Conservation (phyloP, 2,797 vertebrate species). For the Centroberyx gerrardi region DNA sequence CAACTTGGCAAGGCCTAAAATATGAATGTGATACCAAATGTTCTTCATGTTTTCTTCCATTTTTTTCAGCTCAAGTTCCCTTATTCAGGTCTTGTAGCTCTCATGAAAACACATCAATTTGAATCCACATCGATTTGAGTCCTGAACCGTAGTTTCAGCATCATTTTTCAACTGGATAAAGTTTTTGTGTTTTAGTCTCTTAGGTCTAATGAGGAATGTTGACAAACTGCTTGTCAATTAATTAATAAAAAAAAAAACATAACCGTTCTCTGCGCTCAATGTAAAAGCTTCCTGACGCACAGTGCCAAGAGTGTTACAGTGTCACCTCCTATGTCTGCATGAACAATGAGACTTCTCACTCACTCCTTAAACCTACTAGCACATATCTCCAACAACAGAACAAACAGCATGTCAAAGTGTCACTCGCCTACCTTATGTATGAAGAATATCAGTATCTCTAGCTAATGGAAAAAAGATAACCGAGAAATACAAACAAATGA, state of each 20-base stretch:
- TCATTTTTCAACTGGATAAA: slow-evolving; percentile 3
- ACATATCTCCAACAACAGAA: slow-evolving; percentile 23
- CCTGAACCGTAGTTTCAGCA: neutral
- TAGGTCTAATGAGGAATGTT: slow-evolving; percentile 26
- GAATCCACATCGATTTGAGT: too few relatives aligned
- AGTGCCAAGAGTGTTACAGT: neutral
- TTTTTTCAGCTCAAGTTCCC: too few relatives aligned
- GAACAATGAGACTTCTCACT: slow-evolving; percentile 44
- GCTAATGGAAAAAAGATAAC: slow-evolving; percentile 39
- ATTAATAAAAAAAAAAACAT: slow-evolving; percentile 11
- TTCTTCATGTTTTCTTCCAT: too few relatives aligned
- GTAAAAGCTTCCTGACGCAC: slow-evolving; percentile 32
- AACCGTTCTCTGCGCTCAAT: slow-evolving; percentile 21
- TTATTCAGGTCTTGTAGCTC: too few relatives aligned
- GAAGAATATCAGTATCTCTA: slow-evolving; percentile 24
- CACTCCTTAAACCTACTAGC: slow-evolving; percentile 29
- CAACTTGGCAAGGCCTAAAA: neutral
- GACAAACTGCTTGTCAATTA: too few relatives aligned
- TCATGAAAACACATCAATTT: too few relatives aligned
- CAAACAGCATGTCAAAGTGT: slow-evolving; percentile 48
- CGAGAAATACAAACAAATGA: slow-evolving; percentile 50
- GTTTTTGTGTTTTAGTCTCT: slow-evolving; percentile 19
- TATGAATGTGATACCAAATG: neutral
- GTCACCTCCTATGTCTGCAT: slow-evolving; percentile 6
- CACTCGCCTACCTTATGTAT: slow-evolving; percentile 29